Conservation (phyloP, 2,888 invertebrate species). For the Syritta pipiens region DNA sequence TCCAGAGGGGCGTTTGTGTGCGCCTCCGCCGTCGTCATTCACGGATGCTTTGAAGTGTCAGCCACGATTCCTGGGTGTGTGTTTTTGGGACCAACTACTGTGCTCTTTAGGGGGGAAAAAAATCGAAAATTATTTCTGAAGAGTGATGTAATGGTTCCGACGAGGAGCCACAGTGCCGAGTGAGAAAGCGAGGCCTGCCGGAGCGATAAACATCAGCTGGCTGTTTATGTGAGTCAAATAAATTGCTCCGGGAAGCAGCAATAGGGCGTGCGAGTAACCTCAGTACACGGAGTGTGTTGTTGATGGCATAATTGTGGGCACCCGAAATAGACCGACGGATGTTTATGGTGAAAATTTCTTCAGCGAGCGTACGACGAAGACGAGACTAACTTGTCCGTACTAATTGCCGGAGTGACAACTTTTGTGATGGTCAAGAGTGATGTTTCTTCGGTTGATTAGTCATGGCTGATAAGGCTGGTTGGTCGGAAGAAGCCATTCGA, state of each 20-base stretch:
- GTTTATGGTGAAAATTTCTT: conserved; percentile 14
- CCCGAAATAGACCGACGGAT: conserved; percentile 40
- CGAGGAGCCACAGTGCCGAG: conserved; percentile 14
- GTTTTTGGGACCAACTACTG: no score
- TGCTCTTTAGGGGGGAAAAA: no score
- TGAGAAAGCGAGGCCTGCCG: background rate
- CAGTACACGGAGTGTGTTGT: background rate
- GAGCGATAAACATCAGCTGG: conserved; percentile 47
- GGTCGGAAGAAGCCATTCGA: no score
- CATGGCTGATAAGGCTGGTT: background rate
- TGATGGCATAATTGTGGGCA: conserved; percentile 43
- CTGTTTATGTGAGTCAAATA: conserved; percentile 46
- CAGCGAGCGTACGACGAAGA: background rate
- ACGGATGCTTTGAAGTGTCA: conserved; percentile 1
- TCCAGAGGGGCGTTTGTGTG: no score
- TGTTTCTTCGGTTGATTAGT: background rate
- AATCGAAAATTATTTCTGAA: conserved; percentile 53
- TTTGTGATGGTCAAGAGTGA: conserved; percentile 19
- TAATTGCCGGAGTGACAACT: conserved; percentile 20
- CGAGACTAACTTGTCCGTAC: background rate
- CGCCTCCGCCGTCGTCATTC: no score
- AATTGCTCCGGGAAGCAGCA: conserved; percentile 50
- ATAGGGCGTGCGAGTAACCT: conserved; percentile 39
- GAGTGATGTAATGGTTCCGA: conserved; percentile 49
- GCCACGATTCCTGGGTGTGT: no score